Base-by-base conservation (phyloP, 2,888 invertebrate species). In the Bellardia pandia region DNA sequence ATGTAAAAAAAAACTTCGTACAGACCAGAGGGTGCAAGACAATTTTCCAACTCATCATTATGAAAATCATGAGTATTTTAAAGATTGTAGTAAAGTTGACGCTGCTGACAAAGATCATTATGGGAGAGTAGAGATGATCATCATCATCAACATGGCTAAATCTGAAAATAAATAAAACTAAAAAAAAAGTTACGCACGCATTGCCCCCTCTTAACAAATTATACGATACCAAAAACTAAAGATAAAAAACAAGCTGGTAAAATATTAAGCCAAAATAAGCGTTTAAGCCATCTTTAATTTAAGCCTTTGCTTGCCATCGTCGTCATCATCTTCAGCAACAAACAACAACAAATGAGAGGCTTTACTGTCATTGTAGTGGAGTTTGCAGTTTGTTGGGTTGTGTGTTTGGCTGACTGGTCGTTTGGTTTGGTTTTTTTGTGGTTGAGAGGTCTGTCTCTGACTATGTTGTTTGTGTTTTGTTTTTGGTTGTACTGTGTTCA, bases 171-270 rank as follows among this genome's bases (percentile, higher is more conserved):
- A 23, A 23, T 23, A 23, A 23, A 23, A 71, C 58, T 69, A 71
- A 58, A 66, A 71, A 71, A 62, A 78, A 74, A 58, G 64, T 76
- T 77, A 82, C 81, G 78, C 78, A 87, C 85, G 85, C 81, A 87
- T 78, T 72, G 56, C 45, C 48, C 71, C 80, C 69, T 75, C 75
- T 80, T 76, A 45, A 58, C 69, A 53, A 69, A 76, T 53, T 42
- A 40, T 42, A 62, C 14, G 62, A 45, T 77, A 69, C 33, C 33
- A 45, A 77, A 37, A 74, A 74, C 13, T 45, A 69, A 78, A 53
- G 48, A 68, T 45, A 42, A 60, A 14, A 58, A 71, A 30, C 6
- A 62, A 81, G 33, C 80, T 76, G 51, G 71, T 60, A 76, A 80
- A 80, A 58, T 68, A 40, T 74, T 69, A 64, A 82, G 45, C 40